phyloP scores from a whole-genome alignment of 2,113 vertebrate genomes.

The Gambusia affinis region DNA sequence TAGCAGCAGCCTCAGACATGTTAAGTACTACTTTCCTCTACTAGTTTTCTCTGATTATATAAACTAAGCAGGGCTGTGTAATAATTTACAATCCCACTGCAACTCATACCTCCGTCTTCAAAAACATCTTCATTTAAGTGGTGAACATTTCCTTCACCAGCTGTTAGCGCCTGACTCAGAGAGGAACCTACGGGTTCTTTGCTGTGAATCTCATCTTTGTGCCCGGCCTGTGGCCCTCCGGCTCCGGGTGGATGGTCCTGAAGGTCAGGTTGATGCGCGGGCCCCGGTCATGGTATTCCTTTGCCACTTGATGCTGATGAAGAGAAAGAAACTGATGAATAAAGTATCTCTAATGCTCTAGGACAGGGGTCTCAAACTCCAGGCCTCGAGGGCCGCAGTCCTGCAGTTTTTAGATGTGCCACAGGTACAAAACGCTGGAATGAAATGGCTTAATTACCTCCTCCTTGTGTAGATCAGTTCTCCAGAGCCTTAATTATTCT shows the following conservation, averaged over 20 bases:
- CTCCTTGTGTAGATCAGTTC: too few species aligned
- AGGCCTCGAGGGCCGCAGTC: too few species aligned
- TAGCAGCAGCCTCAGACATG: background rate
- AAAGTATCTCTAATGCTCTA: background rate
- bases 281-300: conserved; percentile 92
- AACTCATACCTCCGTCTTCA: background rate
- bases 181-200: conserved; percentile 6
- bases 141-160: background rate
- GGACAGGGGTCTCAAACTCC: too few species aligned
- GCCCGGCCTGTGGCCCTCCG: conserved; percentile 40
- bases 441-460: too few species aligned
- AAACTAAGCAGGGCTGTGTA: background rate
- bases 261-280: conserved; percentile 94
- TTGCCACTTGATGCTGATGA: conserved; percentile 91
- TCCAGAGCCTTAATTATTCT: too few species aligned
- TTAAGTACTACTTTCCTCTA: background rate
- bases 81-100: background rate
- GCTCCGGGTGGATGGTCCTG: conserved; percentile 85
- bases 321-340: conserved; percentile 4
- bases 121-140: background rate
- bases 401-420: too few species aligned
- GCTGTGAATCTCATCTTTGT: conserved; percentile 43
- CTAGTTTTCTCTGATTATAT: background rate
- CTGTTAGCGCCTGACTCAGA: background rate
- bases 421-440: too few species aligned